Evolutionary conservation across 1,140 invertebrate species (phyloP), one percentile per base, ranked within the genome.

Genomic region (Drosophila carrolli): DNA sequence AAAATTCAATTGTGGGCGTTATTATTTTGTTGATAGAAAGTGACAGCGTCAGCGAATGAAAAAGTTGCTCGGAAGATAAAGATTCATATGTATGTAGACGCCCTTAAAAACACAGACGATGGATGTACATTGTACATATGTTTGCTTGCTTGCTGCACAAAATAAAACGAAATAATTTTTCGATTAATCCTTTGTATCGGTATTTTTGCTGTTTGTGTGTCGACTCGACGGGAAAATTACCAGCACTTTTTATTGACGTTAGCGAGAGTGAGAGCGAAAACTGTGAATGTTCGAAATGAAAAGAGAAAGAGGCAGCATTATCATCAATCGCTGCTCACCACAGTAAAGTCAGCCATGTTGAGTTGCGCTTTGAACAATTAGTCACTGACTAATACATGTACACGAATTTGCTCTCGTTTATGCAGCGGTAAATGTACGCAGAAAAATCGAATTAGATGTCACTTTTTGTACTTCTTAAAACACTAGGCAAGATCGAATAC

Each of bases 311-410:
- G 56, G 27, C 38, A 73, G 67, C 46, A 38, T 43, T 58, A 71
- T 58, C 41, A 38, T 13, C 44, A 37, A 72, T 62, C 57, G 59
- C 60, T 63, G 79, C 58, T 71, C 78, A 85, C 82, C 82, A 86
- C 82, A 78, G 78, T 61, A 74, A 62, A 81, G 81, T 86, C 81
- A 85, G 81, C 81, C 81, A 85, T 85, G 81, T 85, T 85, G 81
- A 85, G 81, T 85, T 85, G 81, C 78, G 81, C 81, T 85, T 75
- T 80, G 74, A 81, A 85, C 74, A 85, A 75, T 81, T 66, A 84
- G 71, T 71, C 71, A 75, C 60, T 51, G 71, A 78, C 60, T 55
- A 65, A 50, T 58, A 75, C 70, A 75, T 47, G 38, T 40, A 67
- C 35, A 50, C 38, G 71, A 83, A 65, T 61, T 61, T 32, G 59